Evolutionary conservation across 2,113 vertebrate genomes (phyloP).

Genomic region (Melanotaenia duboulayi): DNA sequence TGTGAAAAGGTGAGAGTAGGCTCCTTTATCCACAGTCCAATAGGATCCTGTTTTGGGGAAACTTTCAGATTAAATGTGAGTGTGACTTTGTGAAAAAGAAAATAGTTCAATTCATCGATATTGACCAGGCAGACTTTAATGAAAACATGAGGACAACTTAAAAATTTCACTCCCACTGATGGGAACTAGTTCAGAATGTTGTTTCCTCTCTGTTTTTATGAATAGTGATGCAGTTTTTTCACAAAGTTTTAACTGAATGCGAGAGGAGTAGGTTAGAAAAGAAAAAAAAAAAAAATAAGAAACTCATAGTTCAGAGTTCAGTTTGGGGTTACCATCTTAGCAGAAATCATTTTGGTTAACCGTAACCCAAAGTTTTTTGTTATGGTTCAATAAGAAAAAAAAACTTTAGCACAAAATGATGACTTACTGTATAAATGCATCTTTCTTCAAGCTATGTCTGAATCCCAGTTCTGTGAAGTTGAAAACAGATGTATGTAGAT

Average conservation of each 20-base stretch:
- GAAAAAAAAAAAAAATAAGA: background rate
- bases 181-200: too few species aligned
- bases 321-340: slow-evolving; percentile 13
- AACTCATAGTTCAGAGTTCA: background rate
- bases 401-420: slow-evolving; percentile 14
- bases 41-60: too few species aligned
- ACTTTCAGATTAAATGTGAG: too few species aligned
- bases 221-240: too few species aligned
- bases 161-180: too few species aligned
- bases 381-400: slow-evolving; percentile 21
- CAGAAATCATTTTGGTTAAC: slow-evolving; percentile 37
- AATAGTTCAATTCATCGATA: too few species aligned
- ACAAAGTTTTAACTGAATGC: background rate
- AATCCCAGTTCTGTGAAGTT: slow-evolving; percentile 47
- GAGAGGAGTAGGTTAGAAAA: background rate
- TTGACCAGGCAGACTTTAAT: background rate
- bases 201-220: too few species aligned
- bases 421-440: slow-evolving; percentile 32
- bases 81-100: too few species aligned
- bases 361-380: slow-evolving; percentile 35
- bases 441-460: slow-evolving; percentile 34
- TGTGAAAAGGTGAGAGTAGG: too few species aligned
- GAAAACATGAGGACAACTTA: too few species aligned
- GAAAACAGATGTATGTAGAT: slow-evolving; percentile 63
- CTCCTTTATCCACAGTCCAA: too few species aligned